These are phyloP conservation scores for Creontiades dilutus DNA, from an alignment of 2,888 invertebrate species.

Conservation along the genomic window DNA sequence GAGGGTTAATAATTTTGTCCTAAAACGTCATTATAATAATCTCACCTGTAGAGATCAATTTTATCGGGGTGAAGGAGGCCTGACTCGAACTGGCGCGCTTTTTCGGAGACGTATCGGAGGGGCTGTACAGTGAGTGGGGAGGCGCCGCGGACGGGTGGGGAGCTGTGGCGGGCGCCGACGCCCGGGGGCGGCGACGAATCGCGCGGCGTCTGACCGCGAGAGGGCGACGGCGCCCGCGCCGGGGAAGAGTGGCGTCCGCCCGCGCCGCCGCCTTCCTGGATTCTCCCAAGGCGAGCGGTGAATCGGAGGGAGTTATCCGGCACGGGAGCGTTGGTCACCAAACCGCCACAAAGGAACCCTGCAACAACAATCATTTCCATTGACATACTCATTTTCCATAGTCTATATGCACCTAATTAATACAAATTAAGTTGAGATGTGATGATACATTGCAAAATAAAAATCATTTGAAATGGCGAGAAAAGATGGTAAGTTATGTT, in stretches of 20 bases:
- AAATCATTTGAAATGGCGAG: too few species aligned
- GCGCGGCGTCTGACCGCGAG: slow-evolving; percentile 15
- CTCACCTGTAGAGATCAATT: slow-evolving; percentile 80
- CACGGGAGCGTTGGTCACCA: slow-evolving; percentile 74
- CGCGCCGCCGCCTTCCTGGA: slow-evolving; percentile 80
- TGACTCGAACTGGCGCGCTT: slow-evolving; percentile 87
- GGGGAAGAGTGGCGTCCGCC: slow-evolving; percentile 53
- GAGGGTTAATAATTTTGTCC: too few species aligned
- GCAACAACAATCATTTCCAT: not conserved
- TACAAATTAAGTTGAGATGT: not conserved
- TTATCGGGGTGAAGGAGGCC: slow-evolving; percentile 82
- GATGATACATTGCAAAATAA: too few species aligned
- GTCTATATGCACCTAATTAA: not conserved
- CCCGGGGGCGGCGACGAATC: slow-evolving; percentile 38
- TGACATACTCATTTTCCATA: too few species aligned
- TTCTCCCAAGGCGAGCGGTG: slow-evolving; percentile 80
- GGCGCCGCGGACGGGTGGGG: slow-evolving; percentile 44
- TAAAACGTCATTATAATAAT: too few species aligned
- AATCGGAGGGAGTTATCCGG: slow-evolving; percentile 75
- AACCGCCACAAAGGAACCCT: slow-evolving; percentile 75
- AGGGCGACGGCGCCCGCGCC: slow-evolving; percentile 17
- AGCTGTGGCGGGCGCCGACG: slow-evolving; percentile 44
- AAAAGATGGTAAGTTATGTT: too few species aligned
- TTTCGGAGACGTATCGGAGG: slow-evolving; percentile 84
- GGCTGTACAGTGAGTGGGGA: slow-evolving; percentile 70